Percentiles rank a stretch among this genome's conserved stretches.
Conservation (phyloP, 2,113 vertebrate genomes). For the Sturnira hondurensis region DNA sequence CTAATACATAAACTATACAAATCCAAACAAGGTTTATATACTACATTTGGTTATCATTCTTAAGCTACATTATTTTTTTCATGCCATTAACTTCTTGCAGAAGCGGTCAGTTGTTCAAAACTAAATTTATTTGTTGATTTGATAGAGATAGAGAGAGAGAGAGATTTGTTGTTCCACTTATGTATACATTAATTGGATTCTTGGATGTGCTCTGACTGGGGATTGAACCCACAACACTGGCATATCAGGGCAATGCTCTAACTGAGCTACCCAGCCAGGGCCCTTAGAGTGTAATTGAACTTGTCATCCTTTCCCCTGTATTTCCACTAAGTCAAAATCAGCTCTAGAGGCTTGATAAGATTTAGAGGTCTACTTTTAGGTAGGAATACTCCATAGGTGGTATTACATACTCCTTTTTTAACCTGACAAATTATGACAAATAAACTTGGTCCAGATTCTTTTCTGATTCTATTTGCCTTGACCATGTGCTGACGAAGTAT, state of each 20-base stretch:
- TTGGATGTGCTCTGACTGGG: too few relatives aligned
- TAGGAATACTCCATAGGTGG: background rate
- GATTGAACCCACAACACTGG: too few relatives aligned
- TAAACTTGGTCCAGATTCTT: background rate
- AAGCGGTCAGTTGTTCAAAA: background rate
- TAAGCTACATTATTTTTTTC: background rate
- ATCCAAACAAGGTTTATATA: background rate
- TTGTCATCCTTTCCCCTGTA: background rate
- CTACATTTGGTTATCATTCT: background rate
- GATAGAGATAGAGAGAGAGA: too few relatives aligned
- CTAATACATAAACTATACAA: background rate
- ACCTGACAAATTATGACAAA: background rate
- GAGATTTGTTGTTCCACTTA: too few relatives aligned
- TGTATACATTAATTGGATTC: too few relatives aligned
- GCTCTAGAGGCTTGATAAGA: background rate
- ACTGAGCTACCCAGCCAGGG: too few relatives aligned
- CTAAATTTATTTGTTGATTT: background rate
- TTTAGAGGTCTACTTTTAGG: background rate
- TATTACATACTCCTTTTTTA: background rate
- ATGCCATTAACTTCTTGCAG: background rate
- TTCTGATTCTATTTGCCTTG: background rate
- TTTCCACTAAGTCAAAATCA: conserved; percentile 21
- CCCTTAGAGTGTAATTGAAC: background rate
- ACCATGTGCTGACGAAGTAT: background rate
- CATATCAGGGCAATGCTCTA: too few relatives aligned